Percentiles rank a stretch among this genome's conserved stretches.
Conservation (phyloP, 2,797 vertebrate genomes). For the Brachymystax lenok region DNA sequence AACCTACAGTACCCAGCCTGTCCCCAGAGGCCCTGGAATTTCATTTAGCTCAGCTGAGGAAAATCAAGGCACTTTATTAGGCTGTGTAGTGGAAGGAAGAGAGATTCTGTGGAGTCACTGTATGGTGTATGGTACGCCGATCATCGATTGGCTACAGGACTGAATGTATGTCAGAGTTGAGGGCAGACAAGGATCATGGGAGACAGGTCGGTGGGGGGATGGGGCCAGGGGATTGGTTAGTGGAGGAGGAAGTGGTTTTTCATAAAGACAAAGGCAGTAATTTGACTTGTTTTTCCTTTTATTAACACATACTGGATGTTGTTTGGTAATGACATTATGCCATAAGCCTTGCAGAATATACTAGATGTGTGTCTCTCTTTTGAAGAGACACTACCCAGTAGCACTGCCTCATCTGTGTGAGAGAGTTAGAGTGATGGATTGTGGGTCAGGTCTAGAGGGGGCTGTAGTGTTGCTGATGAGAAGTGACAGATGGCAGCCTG, state of each 20-base stretch:
- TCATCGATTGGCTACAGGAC: background rate
- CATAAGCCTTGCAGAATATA: background rate
- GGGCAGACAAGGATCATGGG: background rate
- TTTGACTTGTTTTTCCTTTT: background rate
- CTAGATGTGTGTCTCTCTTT: conserved; percentile 24
- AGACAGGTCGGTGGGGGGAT: background rate
- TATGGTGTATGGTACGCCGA: background rate
- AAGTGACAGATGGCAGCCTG: conserved; percentile 72
- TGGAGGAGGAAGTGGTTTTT: background rate
- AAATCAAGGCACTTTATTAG: conserved; percentile 74
- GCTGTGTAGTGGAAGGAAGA: conserved; percentile 51
- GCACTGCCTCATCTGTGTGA: background rate
- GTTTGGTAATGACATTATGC: background rate
- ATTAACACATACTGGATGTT: background rate
- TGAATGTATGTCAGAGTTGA: conserved; percentile 3
- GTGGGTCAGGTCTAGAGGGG: background rate
- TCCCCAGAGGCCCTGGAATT: conserved; percentile 66
- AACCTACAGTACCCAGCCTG: conserved; percentile 19
- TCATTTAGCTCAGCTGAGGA: conserved; percentile 72
- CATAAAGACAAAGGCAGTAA: no score
- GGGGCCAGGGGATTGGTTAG: background rate
- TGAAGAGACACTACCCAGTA: background rate
- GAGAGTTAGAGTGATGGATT: background rate
- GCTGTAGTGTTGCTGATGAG: conserved; percentile 63
- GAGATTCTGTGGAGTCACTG: conserved; percentile 40